A percentile compares a stretch with the other conserved stretches of the same genome.
These are phyloP conservation scores for Ladona fulva DNA, from an alignment of 1,140 invertebrate species.

Conservation along the genomic window DNA sequence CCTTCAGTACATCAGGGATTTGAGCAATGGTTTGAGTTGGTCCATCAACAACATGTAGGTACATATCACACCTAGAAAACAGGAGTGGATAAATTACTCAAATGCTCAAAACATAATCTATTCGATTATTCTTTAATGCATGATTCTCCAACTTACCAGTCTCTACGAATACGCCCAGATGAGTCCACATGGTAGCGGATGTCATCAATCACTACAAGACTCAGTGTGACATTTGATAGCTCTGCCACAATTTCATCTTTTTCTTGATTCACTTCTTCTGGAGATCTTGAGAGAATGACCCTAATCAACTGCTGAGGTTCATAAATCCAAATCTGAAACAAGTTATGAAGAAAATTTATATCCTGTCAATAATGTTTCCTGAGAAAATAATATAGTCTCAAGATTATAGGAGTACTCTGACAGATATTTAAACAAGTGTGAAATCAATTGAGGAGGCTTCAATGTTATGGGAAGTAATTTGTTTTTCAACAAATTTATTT, in stretches of 20 bases:
- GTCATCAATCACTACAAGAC: constrained; percentile 65
- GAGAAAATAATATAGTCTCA: no score
- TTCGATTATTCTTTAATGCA: background rate
- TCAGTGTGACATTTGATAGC: constrained; percentile 64
- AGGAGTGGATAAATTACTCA: background rate
- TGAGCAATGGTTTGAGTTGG: constrained; percentile 62
- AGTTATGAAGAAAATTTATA: background rate
- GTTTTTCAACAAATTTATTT: no score
- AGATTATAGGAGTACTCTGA: no score
- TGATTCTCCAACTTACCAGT: constrained; percentile 42
- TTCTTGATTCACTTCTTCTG: constrained; percentile 56
- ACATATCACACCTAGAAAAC: constrained; percentile 69
- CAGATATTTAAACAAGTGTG: no score
- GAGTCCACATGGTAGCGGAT: constrained; percentile 57
- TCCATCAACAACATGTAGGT: constrained; percentile 73
- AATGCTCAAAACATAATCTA: background rate
- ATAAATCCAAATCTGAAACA: constrained; percentile 71
- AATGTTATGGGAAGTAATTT: no score
- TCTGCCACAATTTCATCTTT: constrained; percentile 58
- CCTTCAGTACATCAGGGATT: constrained; percentile 68
- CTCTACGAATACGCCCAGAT: constrained; percentile 54
- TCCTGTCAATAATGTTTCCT: no score
- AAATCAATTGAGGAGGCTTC: no score
- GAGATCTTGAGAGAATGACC: constrained; percentile 68
- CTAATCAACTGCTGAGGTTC: constrained; percentile 67